Percentiles rank a stretch among this genome's conserved stretches.
phyloP scores from a whole-genome alignment of 2,113 vertebrate species.

The Nothocercus julius region DNA sequence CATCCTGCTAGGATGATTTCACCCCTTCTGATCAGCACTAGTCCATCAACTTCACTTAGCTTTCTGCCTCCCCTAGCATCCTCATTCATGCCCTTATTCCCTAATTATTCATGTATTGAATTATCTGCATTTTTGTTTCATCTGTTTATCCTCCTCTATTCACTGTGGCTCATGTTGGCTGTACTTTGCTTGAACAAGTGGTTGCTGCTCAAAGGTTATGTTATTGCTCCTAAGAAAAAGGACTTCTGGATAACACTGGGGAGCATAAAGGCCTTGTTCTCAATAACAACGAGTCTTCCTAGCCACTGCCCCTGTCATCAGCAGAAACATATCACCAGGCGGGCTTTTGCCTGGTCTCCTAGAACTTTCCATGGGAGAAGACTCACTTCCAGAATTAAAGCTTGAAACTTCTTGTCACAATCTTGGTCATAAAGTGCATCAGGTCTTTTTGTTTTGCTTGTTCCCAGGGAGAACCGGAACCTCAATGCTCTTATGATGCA shows the following conservation, averaged over 20 bases:
- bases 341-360: not conserved
- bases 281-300: not conserved
- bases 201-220: not conserved
- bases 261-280: not conserved
- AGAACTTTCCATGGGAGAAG: not conserved
- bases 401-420: not conserved
- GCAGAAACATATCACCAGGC: not conserved
- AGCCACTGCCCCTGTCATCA: not conserved
- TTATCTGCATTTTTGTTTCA: not conserved
- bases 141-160: not conserved
- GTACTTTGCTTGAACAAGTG: not conserved
- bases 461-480: not conserved
- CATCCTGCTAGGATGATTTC: not conserved
- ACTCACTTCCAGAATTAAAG: not conserved
- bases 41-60: not conserved
- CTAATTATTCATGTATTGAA: not conserved
- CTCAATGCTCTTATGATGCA: not conserved
- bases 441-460: not conserved
- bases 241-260: not conserved
- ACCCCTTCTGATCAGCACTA: not conserved
- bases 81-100: not conserved
- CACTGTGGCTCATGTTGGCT: fast-evolving
- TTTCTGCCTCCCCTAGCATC: not conserved
- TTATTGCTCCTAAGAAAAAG: not conserved
- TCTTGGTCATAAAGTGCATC: not conserved